phyloP scores from a whole-genome alignment of 1,140 invertebrate genomes.

The Centruroides vittatus region DNA sequence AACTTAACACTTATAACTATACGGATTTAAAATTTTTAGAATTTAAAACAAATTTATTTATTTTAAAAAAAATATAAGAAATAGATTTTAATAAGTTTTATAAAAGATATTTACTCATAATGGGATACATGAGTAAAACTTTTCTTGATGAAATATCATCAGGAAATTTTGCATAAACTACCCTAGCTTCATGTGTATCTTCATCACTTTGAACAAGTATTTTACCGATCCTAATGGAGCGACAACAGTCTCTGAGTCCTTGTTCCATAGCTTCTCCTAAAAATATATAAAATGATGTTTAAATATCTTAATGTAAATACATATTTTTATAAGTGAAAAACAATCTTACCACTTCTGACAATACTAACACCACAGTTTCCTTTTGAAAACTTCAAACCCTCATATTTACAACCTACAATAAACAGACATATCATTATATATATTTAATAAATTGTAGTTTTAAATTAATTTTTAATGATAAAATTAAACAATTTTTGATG shows the following conservation, averaged over 20 bases:
- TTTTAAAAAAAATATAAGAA: too few relatives aligned
- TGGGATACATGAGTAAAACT: constrained; percentile 93
- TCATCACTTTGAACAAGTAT: constrained; percentile 94
- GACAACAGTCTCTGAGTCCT: constrained; percentile 89
- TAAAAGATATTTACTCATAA: constrained; percentile 78
- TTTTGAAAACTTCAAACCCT: constrained; percentile 83
- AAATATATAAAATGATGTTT: constrained; percentile 3
- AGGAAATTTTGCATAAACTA: constrained; percentile 96
- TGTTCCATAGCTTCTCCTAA: constrained; percentile 91
- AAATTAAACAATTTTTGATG: too few relatives aligned
- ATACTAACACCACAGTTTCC: constrained; percentile 99
- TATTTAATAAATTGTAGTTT: too few relatives aligned
- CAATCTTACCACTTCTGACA: constrained; percentile 51
- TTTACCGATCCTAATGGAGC: constrained; percentile 94
- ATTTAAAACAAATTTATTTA: too few relatives aligned
- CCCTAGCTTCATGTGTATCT: constrained; percentile 82
- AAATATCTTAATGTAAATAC: too few relatives aligned
- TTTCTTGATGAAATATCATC: constrained; percentile 81
- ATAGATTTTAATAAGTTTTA: too few relatives aligned
- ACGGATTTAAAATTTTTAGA: too few relatives aligned
- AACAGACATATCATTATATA: too few relatives aligned
- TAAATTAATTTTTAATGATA: too few relatives aligned
- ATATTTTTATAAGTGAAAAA: too few relatives aligned
- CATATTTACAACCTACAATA: constrained; percentile 49
- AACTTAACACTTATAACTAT: too few relatives aligned